A percentile compares a stretch with the other conserved stretches of the same genome.
phyloP scores from a whole-genome alignment of 2,888 invertebrate genomes.

The Aleiodes leptofemur region DNA sequence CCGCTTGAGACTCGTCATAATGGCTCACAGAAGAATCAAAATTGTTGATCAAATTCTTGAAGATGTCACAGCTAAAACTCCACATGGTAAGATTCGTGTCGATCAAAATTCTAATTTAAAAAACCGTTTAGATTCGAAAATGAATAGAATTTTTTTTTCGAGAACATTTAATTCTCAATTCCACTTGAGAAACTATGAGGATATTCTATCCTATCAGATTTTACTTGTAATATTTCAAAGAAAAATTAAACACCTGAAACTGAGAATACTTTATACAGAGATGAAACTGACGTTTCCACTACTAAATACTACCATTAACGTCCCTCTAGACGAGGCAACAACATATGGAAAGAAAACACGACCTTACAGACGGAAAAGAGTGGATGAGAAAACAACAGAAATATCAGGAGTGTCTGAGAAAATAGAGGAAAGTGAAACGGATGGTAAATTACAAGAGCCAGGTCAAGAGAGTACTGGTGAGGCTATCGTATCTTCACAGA shows the following conservation, averaged over 20 bases:
- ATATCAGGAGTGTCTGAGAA: constrained; percentile 43
- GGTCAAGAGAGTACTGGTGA: constrained; percentile 15
- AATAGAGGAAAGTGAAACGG: constrained; percentile 47
- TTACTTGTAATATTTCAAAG: constrained; percentile 10
- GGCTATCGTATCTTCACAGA: constrained; percentile 45
- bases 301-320: constrained; percentile 89
- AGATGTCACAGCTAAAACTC: constrained; percentile 79
- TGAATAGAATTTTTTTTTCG: too few species aligned
- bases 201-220: constrained; percentile 1
- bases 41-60: constrained; percentile 88
- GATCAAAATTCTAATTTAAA: neutral
- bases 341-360: constrained; percentile 74
- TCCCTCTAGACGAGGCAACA: constrained; percentile 86
- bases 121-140: too few species aligned
- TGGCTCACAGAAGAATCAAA: constrained; percentile 93
- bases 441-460: constrained; percentile 43
- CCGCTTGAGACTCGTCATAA: constrained; percentile 91
- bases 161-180: too few species aligned
- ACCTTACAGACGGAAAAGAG: constrained; percentile 61
- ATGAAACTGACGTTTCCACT: constrained; percentile 90
- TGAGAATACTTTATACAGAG: constrained; percentile 73
- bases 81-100: constrained; percentile 75
- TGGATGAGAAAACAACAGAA: constrained; percentile 36
- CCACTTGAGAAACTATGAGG: neutral
- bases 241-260: neutral